phyloP scores from a whole-genome alignment of 2,797 vertebrate species.

The Nannoperca australis region DNA sequence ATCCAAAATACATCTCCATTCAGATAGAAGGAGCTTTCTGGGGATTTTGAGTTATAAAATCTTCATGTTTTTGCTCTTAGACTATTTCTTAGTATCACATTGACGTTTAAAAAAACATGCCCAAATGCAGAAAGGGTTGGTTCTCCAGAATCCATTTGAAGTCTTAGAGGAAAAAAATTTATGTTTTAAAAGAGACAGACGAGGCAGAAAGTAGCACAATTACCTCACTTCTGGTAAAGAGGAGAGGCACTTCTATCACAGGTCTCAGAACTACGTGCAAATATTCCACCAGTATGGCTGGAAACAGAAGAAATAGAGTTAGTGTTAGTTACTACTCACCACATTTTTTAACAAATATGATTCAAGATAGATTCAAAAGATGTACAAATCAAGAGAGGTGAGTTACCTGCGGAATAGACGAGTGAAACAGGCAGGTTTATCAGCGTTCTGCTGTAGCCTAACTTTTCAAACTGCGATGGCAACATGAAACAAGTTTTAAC shows the following conservation, averaged over 20 bases:
- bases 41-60: neutral
- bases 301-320: constrained; percentile 28
- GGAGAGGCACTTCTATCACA: constrained; percentile 86
- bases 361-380: neutral
- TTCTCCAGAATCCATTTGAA: neutral
- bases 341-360: neutral
- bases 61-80: too few species aligned
- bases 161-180: neutral
- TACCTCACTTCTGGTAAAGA: constrained; percentile 95
- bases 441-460: constrained; percentile 89
- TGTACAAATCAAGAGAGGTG: neutral
- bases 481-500: neutral
- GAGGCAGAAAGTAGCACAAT: constrained; percentile 23
- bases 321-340: neutral
- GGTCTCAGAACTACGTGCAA: constrained; percentile 89
- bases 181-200: neutral
- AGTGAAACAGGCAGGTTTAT: constrained; percentile 89
- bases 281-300: constrained; percentile 90
- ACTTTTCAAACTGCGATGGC: constrained; percentile 89
- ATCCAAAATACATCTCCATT: constrained; percentile 8
- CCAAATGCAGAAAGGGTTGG: neutral
- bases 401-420: constrained; percentile 90
- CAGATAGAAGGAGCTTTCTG: neutral
- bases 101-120: neutral
- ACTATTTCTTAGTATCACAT: neutral